Evolutionary conservation across 2,113 vertebrate genomes (phyloP).

Genomic region (Oxyruncus cristatus): DNA sequence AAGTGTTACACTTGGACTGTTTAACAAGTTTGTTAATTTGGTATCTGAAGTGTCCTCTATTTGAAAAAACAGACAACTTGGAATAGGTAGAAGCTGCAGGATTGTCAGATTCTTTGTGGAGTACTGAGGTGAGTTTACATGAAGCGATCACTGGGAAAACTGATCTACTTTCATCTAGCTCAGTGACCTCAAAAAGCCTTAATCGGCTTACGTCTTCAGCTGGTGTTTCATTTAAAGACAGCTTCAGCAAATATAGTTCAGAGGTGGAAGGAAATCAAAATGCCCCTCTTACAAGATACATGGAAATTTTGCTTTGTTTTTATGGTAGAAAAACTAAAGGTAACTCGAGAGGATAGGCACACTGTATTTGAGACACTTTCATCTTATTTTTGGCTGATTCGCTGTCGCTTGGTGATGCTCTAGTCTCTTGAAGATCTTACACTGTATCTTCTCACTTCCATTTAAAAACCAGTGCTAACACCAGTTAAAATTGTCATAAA

Average conservation of each 20-base stretch:
- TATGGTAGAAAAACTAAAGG: background rate
- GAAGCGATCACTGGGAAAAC: background rate
- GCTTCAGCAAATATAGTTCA: background rate
- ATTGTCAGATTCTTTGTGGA: background rate
- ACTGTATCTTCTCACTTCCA: background rate
- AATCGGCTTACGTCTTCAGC: constrained; percentile 63
- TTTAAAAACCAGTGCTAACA: background rate
- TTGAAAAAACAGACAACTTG: background rate
- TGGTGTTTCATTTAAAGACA: constrained; percentile 35
- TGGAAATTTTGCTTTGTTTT: background rate
- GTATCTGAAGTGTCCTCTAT: background rate
- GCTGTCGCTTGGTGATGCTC: background rate
- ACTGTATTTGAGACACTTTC: background rate
- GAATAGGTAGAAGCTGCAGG: background rate
- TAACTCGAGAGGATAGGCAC: background rate
- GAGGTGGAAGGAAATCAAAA: background rate
- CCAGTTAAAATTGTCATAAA: background rate
- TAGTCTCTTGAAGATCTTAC: background rate
- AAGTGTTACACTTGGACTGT: background rate
- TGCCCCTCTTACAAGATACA: background rate
- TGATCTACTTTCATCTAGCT: constrained; percentile 40
- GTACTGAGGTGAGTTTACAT: background rate
- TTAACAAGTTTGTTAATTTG: background rate
- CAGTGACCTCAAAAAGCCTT: constrained; percentile 58
- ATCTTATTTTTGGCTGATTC: background rate